Conservation (phyloP, 1,140 invertebrate genomes). For the Megalonaias nervosa region DNA sequence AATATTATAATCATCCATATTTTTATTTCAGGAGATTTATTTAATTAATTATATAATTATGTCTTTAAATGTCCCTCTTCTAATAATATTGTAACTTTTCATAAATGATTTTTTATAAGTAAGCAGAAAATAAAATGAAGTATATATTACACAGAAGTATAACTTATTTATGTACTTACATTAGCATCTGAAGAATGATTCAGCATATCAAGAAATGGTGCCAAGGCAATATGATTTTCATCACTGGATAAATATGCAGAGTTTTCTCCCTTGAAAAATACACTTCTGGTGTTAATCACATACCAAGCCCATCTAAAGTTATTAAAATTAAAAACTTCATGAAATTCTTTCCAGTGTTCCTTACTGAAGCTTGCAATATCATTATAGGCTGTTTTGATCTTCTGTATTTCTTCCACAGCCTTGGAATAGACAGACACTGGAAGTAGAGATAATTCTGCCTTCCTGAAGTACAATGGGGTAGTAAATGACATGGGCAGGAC, state of each 20-base stretch:
- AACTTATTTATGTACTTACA: constrained; percentile 41
- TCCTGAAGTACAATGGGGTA: constrained; percentile 58
- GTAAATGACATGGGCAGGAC: constrained; percentile 76
- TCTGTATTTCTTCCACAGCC: constrained; percentile 57
- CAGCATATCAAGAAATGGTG: constrained; percentile 85
- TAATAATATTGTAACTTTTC: no score
- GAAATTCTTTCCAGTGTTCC: constrained; percentile 36
- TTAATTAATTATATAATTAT: no score
- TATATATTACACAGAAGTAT: not conserved
- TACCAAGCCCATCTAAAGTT: constrained; percentile 77
- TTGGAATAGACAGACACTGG: constrained; percentile 72
- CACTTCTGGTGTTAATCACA: constrained; percentile 83
- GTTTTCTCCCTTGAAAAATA: constrained; percentile 68
- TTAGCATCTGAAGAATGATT: constrained; percentile 79
- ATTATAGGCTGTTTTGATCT: constrained; percentile 25
- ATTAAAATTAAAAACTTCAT: constrained; percentile 40
- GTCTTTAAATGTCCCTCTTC: no score
- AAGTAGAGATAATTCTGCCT: constrained; percentile 53
- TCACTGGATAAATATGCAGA: constrained; percentile 32
- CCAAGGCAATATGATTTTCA: constrained; percentile 77
- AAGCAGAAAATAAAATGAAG: not conserved
- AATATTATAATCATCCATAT: no score
- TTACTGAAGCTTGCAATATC: constrained; percentile 27
- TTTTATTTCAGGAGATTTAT: no score
- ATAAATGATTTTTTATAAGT: no score